Conservation (phyloP, 2,888 invertebrate species). For the Ichneumoninae sp. region DNA sequence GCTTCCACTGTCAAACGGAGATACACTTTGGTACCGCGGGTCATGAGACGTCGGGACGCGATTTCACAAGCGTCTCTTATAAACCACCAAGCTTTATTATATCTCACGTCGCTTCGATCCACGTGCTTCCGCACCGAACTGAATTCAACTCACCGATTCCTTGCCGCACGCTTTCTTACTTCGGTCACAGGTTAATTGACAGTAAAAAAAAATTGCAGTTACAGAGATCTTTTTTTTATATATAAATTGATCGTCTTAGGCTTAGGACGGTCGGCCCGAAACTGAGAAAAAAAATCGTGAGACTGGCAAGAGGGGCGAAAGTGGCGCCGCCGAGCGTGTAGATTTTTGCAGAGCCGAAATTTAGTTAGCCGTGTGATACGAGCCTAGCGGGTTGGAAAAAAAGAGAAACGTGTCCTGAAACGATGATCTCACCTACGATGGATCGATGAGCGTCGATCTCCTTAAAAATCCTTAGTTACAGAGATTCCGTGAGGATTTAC, state of each 20-base stretch:
- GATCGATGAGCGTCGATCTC: constrained; percentile 2
- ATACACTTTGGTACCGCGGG: neutral
- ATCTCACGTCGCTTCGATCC: constrained; percentile 4
- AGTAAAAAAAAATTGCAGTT: neutral
- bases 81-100: neutral
- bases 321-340: constrained; percentile 5
- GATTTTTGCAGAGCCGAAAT: neutral
- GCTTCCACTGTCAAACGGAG: neutral
- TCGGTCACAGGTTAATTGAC: neutral
- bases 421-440: constrained; percentile 1
- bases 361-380: neutral
- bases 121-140: constrained; percentile 3
- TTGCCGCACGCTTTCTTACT: neutral
- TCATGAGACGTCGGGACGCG: neutral
- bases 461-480: constrained; percentile 4
- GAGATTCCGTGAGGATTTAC: neutral
- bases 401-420: neutral
- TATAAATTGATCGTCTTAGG: neutral
- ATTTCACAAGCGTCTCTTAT: neutral
- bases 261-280: neutral
- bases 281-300: neutral
- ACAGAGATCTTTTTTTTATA: neutral
- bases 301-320: neutral
- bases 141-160: neutral
- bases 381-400: neutral